Conservation (phyloP, 2,113 vertebrate genomes). For the Atlantisia rogersi region DNA sequence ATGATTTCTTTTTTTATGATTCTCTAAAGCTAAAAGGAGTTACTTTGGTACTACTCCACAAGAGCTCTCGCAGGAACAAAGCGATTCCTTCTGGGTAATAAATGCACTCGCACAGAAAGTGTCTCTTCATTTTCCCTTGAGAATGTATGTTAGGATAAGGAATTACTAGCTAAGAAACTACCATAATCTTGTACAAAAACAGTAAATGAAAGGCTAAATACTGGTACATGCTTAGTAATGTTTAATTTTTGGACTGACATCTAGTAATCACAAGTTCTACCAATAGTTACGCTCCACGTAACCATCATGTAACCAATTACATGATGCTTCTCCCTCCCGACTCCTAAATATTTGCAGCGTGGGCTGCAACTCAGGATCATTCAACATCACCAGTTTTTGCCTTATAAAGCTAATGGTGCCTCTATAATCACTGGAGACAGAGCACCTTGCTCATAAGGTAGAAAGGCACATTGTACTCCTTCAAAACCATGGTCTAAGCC, state of each 20-base stretch:
- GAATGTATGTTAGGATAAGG: background rate
- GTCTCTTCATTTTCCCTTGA: background rate
- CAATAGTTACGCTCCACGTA: background rate
- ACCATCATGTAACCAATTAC: background rate
- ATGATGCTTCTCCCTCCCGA: background rate
- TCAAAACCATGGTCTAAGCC: background rate
- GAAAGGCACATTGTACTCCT: background rate
- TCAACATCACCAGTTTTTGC: background rate
- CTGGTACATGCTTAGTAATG: rapidly evolving
- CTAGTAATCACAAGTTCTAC: background rate
- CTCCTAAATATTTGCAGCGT: background rate
- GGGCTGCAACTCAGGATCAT: background rate
- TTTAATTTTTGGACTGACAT: background rate
- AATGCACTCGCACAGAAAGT: background rate
- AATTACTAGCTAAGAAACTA: background rate
- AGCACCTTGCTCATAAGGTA: rapidly evolving
- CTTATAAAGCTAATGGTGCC: background rate
- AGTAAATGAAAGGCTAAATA: background rate
- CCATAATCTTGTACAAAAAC: background rate
- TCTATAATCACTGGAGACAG: background rate
- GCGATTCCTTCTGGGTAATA: background rate
- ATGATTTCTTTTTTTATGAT: background rate
- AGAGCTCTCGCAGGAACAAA: background rate
- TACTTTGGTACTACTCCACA: background rate
- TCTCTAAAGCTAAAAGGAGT: background rate